Conservation (phyloP, 2,888 invertebrate genomes). For the Apotomis turbidana region DNA sequence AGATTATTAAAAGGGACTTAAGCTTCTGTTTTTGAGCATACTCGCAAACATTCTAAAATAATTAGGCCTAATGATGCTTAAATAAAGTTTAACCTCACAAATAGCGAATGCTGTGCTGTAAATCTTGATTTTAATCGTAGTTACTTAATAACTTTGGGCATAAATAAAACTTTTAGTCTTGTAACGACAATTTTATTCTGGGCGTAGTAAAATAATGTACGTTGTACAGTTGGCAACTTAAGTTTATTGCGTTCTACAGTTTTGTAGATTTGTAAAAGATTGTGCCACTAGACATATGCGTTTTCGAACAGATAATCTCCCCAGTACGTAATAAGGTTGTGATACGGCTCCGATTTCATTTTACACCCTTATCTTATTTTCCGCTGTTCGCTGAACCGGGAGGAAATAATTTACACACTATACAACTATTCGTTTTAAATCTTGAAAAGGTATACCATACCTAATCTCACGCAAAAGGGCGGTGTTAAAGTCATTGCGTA, state of each 20-base stretch:
- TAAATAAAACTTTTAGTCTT: background rate
- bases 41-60: conserved; percentile 20
- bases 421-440: background rate
- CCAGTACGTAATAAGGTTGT: conserved; percentile 45
- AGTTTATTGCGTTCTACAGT: background rate
- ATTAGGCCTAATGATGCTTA: conserved; percentile 15
- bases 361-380: conserved; percentile 42
- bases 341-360: conserved; percentile 40
- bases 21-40: conserved; percentile 17
- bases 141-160: background rate
- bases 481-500: too few species aligned
- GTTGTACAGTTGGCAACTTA: background rate
- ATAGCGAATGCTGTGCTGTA: background rate
- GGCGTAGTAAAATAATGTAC: background rate
- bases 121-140: background rate
- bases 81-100: conserved; percentile 12
- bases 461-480: too few species aligned
- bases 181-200: background rate
- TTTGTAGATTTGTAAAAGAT: background rate
- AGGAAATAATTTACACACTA: background rate
- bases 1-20: conserved; percentile 25
- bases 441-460: too few species aligned
- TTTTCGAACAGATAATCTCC: conserved; percentile 44
- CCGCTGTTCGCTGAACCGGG: conserved; percentile 15
- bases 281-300: background rate